Evolutionary conservation across 92 coral and sea anemone species (phyloP).

Genomic region (Parazoanthus swiftii): DNA sequence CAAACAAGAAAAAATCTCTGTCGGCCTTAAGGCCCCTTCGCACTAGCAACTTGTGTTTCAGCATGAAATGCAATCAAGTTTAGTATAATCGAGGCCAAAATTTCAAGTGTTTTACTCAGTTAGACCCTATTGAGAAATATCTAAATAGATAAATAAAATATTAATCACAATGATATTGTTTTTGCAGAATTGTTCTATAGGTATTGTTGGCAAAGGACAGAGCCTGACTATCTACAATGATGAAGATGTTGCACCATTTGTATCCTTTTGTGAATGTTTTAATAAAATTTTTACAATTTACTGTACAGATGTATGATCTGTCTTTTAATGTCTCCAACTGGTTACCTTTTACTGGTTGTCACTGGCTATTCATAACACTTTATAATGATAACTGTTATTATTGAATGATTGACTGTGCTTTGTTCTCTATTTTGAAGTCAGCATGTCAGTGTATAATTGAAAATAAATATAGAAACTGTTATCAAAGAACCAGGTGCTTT

Average conservation of each 20-base stretch:
- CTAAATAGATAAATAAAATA: neutral
- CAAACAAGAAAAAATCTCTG: too few relatives aligned
- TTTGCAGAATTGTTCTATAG: constrained; percentile 87
- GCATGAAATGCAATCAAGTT: too few relatives aligned
- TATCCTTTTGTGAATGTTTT: constrained; percentile 63
- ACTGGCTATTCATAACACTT: neutral
- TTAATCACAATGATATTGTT: neutral
- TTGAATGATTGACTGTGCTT: too few relatives aligned
- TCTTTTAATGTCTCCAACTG: neutral
- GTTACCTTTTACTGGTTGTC: neutral
- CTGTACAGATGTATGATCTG: neutral
- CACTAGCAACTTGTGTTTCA: too few relatives aligned
- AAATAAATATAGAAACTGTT: too few relatives aligned
- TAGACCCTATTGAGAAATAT: neutral
- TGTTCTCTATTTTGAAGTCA: too few relatives aligned
- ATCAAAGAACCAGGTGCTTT: too few relatives aligned
- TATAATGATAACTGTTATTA: too few relatives aligned
- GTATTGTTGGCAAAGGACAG: constrained; percentile 85
- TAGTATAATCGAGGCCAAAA: too few relatives aligned
- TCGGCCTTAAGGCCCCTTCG: too few relatives aligned
- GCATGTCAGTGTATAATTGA: too few relatives aligned
- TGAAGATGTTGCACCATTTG: constrained; percentile 92
- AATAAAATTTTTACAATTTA: neutral
- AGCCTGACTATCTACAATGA: constrained; percentile 76
- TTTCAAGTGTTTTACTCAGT: too few relatives aligned